Conservation (phyloP, 2,113 vertebrate species). For the Antechinus flavipes region DNA sequence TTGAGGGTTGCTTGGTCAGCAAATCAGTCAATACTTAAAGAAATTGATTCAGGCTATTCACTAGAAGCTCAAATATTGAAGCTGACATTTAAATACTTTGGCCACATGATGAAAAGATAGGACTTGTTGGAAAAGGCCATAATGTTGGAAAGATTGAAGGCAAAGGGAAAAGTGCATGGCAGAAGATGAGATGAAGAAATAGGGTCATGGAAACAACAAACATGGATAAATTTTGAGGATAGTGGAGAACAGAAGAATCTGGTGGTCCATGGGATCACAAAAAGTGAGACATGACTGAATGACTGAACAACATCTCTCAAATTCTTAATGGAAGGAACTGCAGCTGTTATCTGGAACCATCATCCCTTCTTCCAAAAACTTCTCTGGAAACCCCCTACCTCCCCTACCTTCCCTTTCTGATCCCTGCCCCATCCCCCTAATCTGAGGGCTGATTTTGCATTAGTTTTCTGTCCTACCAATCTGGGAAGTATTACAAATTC, state of each 20-base stretch:
- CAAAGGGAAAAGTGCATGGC: neutral
- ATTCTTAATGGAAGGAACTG: neutral
- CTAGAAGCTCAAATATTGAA: neutral
- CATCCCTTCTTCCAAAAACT: neutral
- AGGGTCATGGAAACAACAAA: neutral
- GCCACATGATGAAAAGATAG: neutral
- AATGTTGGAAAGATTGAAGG: neutral
- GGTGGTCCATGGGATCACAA: neutral
- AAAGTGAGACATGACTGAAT: neutral
- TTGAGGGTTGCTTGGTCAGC: neutral
- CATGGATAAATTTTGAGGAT: neutral
- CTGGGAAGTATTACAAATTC: neutral
- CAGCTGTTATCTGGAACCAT: neutral
- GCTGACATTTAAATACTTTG: neutral
- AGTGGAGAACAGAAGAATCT: no score
- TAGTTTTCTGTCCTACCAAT: neutral
- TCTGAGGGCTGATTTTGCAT: neutral
- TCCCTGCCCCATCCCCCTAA: neutral
- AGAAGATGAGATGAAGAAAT: neutral
- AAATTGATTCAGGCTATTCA: neutral
- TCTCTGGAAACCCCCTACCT: neutral
- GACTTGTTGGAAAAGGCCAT: neutral
- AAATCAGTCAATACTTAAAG: neutral
- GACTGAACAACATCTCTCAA: neutral
- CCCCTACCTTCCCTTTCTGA: neutral